Evolutionary conservation across 1,140 invertebrate species (phyloP).

Genomic region (Euwallacea fornicatus): DNA sequence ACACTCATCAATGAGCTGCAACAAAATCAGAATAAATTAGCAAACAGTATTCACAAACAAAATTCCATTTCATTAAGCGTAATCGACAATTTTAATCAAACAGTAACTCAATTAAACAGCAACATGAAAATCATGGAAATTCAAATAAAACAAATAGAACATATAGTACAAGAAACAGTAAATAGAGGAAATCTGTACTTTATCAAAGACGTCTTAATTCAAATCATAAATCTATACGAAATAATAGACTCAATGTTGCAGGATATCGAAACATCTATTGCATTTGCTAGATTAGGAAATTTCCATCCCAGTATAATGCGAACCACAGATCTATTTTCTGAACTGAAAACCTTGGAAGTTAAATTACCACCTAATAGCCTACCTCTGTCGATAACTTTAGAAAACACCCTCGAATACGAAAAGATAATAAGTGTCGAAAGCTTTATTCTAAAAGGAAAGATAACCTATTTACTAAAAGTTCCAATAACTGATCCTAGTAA

Average conservation of each 20-base stretch:
- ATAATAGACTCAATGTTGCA: slow-evolving; percentile 10
- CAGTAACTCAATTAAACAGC: not conserved
- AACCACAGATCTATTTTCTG: slow-evolving; percentile 2
- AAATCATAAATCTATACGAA: slow-evolving; percentile 20
- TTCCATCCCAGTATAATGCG: slow-evolving; percentile 10
- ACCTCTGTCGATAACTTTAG: no score
- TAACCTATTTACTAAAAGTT: no score
- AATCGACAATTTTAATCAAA: slow-evolving; percentile 8
- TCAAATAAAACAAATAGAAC: no score
- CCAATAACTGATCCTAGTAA: no score
- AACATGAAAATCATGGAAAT: no score
- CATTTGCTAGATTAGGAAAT: slow-evolving; percentile 15
- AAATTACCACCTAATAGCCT: no score
- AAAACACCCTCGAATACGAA: no score
- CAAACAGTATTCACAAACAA: slow-evolving; percentile 8
- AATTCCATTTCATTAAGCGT: slow-evolving; percentile 12
- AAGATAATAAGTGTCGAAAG: no score
- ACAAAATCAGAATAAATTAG: slow-evolving; percentile 20
- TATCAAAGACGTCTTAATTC: slow-evolving; percentile 14
- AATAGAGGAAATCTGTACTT: not conserved
- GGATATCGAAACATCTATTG: slow-evolving; percentile 12
- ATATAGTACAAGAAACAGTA: not conserved
- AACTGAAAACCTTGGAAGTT: not conserved
- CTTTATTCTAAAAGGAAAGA: no score
- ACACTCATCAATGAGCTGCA: slow-evolving; percentile 33